Conservation (phyloP, 2,113 vertebrate genomes). For the Psilopsiagon aymara region DNA sequence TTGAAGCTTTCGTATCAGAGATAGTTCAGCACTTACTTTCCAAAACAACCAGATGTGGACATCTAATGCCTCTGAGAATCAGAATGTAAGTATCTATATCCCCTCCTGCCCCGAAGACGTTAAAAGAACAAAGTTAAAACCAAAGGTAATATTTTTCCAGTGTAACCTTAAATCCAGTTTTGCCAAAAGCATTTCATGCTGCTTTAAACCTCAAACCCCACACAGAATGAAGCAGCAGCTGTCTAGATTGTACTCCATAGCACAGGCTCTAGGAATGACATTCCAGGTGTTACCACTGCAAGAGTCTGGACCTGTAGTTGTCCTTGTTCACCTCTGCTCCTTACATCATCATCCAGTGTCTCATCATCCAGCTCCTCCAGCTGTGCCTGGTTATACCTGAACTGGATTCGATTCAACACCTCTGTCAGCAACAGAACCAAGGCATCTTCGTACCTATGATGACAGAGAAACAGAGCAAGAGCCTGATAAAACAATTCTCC, state of each 20-base stretch:
- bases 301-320: background rate
- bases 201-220: background rate
- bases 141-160: background rate
- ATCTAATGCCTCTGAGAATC: background rate
- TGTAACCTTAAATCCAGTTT: background rate
- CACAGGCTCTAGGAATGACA: background rate
- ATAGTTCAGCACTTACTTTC: background rate
- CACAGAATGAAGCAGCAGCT: background rate
- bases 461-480: background rate
- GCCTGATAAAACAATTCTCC: background rate
- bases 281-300: background rate
- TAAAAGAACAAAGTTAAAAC: background rate
- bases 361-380: slow-evolving; percentile 97
- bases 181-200: background rate
- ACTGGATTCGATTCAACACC: slow-evolving; percentile 95
- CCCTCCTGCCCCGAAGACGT: background rate
- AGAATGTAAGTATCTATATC: background rate
- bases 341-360: slow-evolving; percentile 96
- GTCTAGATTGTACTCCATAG: background rate
- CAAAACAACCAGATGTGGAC: background rate
- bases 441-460: slow-evolving; percentile 92
- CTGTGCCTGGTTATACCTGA: slow-evolving; percentile 95
- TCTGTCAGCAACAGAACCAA: slow-evolving; percentile 92
- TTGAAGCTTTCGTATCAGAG: background rate
- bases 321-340: background rate